A percentile compares a stretch with the other conserved stretches of the same genome.
Conservation (phyloP, 1,140 invertebrate genomes). For the Scaptomyza pallida region DNA sequence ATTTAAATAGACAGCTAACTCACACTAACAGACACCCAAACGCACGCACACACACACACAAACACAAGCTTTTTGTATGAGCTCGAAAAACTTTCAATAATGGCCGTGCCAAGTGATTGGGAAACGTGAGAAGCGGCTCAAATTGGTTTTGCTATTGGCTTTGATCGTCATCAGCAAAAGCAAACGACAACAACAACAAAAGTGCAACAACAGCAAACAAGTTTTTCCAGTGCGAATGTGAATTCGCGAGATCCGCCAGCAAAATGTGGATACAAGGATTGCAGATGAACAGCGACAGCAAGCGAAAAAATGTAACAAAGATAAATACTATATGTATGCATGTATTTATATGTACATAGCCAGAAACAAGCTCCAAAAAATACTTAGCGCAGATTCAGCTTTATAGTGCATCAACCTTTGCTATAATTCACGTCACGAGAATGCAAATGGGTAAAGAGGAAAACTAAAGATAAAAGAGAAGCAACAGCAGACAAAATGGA, state of each 20-base stretch:
- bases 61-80: conserved; percentile 3
- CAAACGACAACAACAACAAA: conserved; percentile 1
- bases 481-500: background rate
- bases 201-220: conserved; percentile 22
- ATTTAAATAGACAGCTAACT: no score
- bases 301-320: conserved; percentile 1
- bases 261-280: conserved; percentile 32
- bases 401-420: conserved; percentile 1
- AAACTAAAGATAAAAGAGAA: no score
- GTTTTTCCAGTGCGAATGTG: conserved; percentile 56
- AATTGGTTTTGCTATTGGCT: conserved; percentile 48
- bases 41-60: conserved; percentile 15
- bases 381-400: background rate
- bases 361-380: background rate
- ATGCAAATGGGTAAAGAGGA: no score
- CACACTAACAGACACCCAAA: no score
- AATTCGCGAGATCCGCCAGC: conserved; percentile 39
- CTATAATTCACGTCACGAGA: background rate
- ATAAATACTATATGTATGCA: background rate
- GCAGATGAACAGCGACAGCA: conserved; percentile 36
- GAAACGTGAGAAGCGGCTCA: conserved; percentile 52
- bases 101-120: conserved; percentile 52
- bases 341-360: no score
- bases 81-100: conserved; percentile 57
- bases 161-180: conserved; percentile 36